Evolutionary conservation across 2,113 vertebrate genomes (phyloP).

Genomic region (Sardina pilchardus): DNA sequence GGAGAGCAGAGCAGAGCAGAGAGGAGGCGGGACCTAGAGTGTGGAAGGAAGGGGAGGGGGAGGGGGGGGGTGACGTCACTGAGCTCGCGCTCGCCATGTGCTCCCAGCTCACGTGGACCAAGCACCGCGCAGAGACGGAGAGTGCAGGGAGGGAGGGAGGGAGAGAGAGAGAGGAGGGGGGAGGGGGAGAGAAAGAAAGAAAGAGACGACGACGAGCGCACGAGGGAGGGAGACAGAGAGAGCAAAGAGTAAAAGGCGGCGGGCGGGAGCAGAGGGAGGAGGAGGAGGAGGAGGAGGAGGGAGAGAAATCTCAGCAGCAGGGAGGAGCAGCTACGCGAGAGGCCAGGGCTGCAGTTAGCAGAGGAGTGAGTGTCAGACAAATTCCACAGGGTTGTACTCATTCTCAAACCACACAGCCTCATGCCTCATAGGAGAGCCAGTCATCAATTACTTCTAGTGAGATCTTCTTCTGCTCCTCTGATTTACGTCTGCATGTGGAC

Average conservation of each 20-base stretch:
- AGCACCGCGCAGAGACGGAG: constrained; percentile 41
- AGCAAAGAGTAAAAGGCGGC: neutral
- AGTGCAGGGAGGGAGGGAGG: constrained; percentile 7
- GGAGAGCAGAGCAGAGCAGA: neutral
- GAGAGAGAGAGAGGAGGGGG: neutral
- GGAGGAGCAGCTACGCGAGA: neutral
- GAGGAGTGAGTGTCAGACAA: neutral
- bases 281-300: neutral
- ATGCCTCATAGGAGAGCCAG: neutral
- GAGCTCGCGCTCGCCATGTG: constrained; percentile 69
- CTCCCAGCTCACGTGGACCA: constrained; percentile 68
- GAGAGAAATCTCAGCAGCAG: neutral
- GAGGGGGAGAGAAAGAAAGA: neutral
- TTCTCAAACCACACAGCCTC: neutral
- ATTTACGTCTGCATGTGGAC: neutral
- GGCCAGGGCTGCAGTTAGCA: neutral
- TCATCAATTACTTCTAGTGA: neutral
- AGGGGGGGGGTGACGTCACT: constrained; percentile 59
- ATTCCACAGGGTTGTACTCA: neutral
- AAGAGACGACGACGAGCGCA: neutral
- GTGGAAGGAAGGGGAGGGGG: constrained; percentile 4
- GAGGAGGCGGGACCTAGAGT: constrained; percentile 29
- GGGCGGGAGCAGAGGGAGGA: neutral
- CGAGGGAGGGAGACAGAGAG: neutral
- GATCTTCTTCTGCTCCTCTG: neutral